Base-by-base conservation (phyloP, 2,797 vertebrate species). In the Australoheros facetus region DNA sequence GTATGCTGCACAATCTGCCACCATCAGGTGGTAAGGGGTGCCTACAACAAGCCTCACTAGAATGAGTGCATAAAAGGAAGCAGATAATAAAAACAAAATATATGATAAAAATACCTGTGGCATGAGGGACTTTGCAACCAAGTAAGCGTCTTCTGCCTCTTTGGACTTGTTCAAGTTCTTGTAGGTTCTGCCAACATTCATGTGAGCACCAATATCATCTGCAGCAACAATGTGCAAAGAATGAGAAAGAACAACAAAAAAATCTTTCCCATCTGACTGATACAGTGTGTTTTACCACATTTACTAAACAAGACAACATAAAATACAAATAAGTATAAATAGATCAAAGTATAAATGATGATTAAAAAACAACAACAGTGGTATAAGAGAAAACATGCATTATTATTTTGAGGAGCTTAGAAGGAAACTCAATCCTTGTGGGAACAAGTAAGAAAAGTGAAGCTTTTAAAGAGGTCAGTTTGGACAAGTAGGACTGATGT, bases 141-240 rank as follows among this genome's bases (percentile, higher is more conserved):
- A 88, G 60, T 99, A 99, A 19, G 98, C 98, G 45, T 97, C 97
- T 92, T 99, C 98, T 0, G 98, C 98, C 93, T 99, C 97, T 95
- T 94, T 97, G 78, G 97, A 98, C 91, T 91, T 96, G 93, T 99
- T 98, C 84, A 99, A 91, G 90, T 99, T 99, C 95, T 99, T 99
- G 79, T 99, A 99, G 71, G 98, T 99, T 95, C 98, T 96, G 92
- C 98, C 98, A 75, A 99, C 98, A 55, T 99, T 99, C 98, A 99
- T 99, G 87, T 99, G 98, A 58, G 98, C 98, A 37, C 98, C 98
- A 34, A 99, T 99, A 89, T 99, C 98, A 95, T 99, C 98, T 99
- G 92, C 14, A 78, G 56, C 71, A 71, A 83, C 26, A 60, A 28
- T 3, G 12, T 3, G 45, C 17, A 19, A 26, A 28, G 4, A n/a